Evolutionary conservation across 2,888 invertebrate species (phyloP), one percentile per base, ranked within the genome.

Genomic region (Epinotia bilunana): DNA sequence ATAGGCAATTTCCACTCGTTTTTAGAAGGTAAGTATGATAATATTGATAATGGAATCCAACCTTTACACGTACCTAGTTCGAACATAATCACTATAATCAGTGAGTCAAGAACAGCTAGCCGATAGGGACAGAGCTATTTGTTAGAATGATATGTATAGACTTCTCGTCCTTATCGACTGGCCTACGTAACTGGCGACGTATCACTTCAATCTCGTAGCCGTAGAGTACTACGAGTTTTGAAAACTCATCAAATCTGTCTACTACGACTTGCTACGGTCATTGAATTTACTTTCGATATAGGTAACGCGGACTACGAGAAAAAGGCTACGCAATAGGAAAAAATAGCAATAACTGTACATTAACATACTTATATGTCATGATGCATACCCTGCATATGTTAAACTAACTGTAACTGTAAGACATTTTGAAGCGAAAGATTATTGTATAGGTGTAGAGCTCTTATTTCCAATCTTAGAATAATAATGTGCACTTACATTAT

Each of bases 201-300:
- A 68, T 57, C 20, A 57, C 39, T 57, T 39, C 43, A 23, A 11
- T 53, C 28, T 73, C 53, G 65, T 43, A 61, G 23, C 7, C 33
- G 65, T 65, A 39, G 65, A 43, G 0, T 16, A 46, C 69, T 58
- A 69, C 63, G 63, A 28, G 16, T 63, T 63, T n/a, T 67, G 58
- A 39, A 69, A 69, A 69, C 63, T 62, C 57, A 73, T 73, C 60
- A 49, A 73, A 60, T 65, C 60, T 73, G 72, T 73, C 67, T 73
- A 67, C 65, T 65, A 60, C 64, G 20, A 13, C 49, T 28, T 43
- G 13, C 68, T 58, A 68, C 68, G 55, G 60, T 28, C 39, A 58
- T 58, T 69, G 23, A 6, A 46, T 28, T 9, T 23, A 9, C 46
- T 63, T 46, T 46, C 20, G 23, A 16, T 28, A 28, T n/a, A n/a